Evolutionary conservation across 2,113 vertebrate genomes (phyloP).

Genomic region (Prionailurus bengalensis): DNA sequence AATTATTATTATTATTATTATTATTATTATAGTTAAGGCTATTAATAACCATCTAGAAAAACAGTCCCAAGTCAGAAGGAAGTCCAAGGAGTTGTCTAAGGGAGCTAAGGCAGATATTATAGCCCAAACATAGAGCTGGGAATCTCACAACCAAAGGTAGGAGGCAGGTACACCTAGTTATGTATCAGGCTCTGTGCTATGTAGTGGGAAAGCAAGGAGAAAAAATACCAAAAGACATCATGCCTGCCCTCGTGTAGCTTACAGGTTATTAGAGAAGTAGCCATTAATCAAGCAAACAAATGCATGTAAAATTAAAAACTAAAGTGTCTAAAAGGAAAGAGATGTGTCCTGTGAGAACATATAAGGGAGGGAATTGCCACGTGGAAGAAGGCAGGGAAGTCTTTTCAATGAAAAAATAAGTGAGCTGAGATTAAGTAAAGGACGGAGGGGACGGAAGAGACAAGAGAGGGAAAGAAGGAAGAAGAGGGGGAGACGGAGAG

Average conservation of each 20-base stretch:
- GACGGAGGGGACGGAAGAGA: not conserved
- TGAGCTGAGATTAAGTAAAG: not conserved
- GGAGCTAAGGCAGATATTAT: not conserved
- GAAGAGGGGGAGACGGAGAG: not conserved
- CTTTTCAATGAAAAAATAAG: not conserved
- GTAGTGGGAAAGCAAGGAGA: not conserved
- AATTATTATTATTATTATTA: conserved; percentile 1
- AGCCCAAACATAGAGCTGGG: not conserved
- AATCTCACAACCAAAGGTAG: not conserved
- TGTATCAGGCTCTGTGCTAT: not conserved
- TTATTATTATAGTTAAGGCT: not conserved
- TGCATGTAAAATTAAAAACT: not conserved
- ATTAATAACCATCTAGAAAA: conserved; percentile 17
- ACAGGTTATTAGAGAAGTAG: not conserved
- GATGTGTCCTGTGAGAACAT: not conserved
- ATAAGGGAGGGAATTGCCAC: not conserved
- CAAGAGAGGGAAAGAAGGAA: not conserved
- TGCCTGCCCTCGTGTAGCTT: not conserved
- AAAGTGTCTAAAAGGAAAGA: not conserved
- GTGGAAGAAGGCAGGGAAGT: not conserved
- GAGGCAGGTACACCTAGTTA: not conserved
- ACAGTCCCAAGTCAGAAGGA: conserved; percentile 4
- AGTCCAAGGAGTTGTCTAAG: not conserved
- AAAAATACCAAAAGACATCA: not conserved
- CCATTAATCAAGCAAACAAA: conserved; percentile 3